Conservation (phyloP, 23 tunicate species). For the Halocynthia aurantium region DNA sequence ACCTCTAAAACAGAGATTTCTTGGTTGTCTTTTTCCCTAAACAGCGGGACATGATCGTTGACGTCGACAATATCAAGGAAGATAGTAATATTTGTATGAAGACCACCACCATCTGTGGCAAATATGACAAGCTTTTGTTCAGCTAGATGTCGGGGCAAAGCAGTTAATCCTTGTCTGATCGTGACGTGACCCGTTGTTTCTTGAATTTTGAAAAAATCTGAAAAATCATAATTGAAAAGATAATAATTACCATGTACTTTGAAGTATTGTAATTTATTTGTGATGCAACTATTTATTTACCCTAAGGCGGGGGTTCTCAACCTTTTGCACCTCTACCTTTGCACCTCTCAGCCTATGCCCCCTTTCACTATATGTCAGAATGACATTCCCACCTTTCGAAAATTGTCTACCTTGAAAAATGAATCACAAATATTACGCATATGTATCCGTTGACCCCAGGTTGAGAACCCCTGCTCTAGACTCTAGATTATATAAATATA, state of each 20-base stretch:
- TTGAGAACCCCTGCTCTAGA: no score
- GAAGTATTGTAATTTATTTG: no score
- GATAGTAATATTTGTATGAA: conserved; percentile 24
- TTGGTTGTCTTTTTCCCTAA: conserved; percentile 16
- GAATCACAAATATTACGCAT: no score
- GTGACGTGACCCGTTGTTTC: conserved; percentile 58
- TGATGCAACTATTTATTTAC: no score
- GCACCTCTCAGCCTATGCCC: no score
- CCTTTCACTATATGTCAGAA: no score
- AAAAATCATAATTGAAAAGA: background rate
- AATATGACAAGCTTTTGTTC: conserved; percentile 16
- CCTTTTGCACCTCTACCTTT: no score
- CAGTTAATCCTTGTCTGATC: conserved; percentile 20
- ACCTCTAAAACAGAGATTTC: conserved; percentile 48
- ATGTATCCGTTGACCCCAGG: no score
- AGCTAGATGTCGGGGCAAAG: conserved; percentile 28
- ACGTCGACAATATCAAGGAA: conserved; percentile 48
- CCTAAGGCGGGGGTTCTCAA: no score
- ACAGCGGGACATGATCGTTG: conserved; percentile 71
- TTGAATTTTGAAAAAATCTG: conserved; percentile 52
- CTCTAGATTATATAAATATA: no score
- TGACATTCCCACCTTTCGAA: no score
- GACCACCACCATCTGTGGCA: conserved; percentile 86
- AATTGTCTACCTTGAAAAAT: no score
- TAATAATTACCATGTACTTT: background rate